Conservation (phyloP, 2,888 invertebrate species). For the Labia minor region DNA sequence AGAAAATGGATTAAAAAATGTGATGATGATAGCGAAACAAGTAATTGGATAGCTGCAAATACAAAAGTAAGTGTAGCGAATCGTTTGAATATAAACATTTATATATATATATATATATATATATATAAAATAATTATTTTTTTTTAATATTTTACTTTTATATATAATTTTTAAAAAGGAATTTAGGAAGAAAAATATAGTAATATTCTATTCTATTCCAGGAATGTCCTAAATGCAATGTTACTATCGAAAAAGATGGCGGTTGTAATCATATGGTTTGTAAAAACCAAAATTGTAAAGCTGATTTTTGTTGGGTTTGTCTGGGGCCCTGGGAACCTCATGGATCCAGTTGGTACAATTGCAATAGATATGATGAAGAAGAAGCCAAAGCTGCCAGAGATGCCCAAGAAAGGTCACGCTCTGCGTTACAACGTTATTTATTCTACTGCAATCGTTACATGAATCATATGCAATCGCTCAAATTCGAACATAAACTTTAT, state of each 20-base stretch:
- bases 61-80: constrained; percentile 58
- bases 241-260: constrained; percentile 93
- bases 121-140: not conserved
- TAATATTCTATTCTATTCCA: too few relatives aligned
- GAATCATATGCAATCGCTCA: constrained; percentile 98
- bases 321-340: constrained; percentile 98
- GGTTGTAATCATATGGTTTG: constrained; percentile 99
- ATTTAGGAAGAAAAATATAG: too few relatives aligned
- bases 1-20: constrained; percentile 98
- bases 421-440: constrained; percentile 89
- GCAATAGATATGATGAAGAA: constrained; percentile 94
- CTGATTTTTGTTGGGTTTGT: constrained; percentile 99
- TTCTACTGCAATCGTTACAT: constrained; percentile 99
- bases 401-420: constrained; percentile 87
- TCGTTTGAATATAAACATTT: not conserved
- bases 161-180: constrained; percentile 14
- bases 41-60: constrained; percentile 98
- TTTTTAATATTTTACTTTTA: constrained; percentile 16
- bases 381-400: constrained; percentile 93
- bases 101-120: too few relatives aligned
- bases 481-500: constrained; percentile 94
- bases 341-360: constrained; percentile 96
- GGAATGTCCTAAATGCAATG: constrained; percentile 96
- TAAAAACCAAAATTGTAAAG: constrained; percentile 94
- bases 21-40: constrained; percentile 97